Evolutionary conservation across 2,797 vertebrate genomes (phyloP).

Genomic region (Lemur catta): DNA sequence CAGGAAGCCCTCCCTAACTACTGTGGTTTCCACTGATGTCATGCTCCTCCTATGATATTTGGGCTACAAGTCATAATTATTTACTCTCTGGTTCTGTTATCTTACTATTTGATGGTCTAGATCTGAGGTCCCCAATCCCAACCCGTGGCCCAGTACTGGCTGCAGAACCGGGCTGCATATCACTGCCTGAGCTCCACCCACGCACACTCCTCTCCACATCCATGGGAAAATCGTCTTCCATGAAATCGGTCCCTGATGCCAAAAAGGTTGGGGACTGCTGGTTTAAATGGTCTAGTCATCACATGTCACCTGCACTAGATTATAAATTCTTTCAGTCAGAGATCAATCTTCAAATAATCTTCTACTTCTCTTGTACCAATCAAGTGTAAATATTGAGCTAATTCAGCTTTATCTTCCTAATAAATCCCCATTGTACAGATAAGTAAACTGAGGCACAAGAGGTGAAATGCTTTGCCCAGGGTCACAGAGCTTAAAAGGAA

Average conservation of each 20-base stretch:
- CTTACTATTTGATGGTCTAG: background rate
- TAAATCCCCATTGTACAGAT: background rate
- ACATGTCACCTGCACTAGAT: background rate
- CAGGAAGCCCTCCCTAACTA: background rate
- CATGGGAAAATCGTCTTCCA: background rate
- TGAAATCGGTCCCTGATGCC: background rate
- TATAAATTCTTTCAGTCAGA: background rate
- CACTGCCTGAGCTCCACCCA: too few relatives aligned
- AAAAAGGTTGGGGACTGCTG: background rate
- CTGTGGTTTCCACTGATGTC: background rate
- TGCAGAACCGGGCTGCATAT: fast-evolving
- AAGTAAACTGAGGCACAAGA: constrained; percentile 19
- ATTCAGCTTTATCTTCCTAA: constrained; percentile 1
- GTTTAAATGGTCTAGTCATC: background rate
- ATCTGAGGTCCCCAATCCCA: background rate
- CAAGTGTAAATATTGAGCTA: background rate
- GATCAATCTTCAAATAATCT: constrained; percentile 17
- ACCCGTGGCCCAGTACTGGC: background rate
- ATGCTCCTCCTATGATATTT: background rate
- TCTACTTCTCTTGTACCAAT: background rate
- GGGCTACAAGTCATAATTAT: background rate
- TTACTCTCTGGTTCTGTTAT: background rate
- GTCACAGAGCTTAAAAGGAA: background rate
- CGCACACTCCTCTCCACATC: too few relatives aligned
- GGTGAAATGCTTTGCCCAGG: background rate